These are phyloP conservation scores for Pseudoips prasinana DNA, from an alignment of 2,888 invertebrate genomes.

Conservation along the genomic window DNA sequence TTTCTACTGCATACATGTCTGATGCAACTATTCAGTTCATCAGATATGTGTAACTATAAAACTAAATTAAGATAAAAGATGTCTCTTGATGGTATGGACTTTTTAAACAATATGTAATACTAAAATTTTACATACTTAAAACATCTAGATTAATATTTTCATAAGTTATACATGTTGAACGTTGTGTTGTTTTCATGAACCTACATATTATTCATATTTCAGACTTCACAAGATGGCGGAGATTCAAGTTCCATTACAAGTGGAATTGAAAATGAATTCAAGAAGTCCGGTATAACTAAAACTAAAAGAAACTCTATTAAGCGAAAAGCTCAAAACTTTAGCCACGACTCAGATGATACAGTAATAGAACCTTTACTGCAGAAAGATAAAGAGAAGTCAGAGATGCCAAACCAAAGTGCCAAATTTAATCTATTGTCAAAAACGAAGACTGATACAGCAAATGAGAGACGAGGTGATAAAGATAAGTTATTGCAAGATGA, in stretches of 20 bases:
- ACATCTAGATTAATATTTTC: too few species aligned
- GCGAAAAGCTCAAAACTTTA: constrained; percentile 60
- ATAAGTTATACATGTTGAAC: too few species aligned
- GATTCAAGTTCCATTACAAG: constrained; percentile 66
- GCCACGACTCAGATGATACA: constrained; percentile 65
- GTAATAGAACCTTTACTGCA: constrained; percentile 70
- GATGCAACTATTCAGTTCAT: too few species aligned
- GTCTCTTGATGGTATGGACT: too few species aligned
- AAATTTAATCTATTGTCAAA: constrained; percentile 58
- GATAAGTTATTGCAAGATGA: constrained; percentile 42
- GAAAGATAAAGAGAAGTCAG: constrained; percentile 54
- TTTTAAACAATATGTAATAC: too few species aligned
- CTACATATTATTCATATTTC: constrained; percentile 30
- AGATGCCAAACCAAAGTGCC: constrained; percentile 59
- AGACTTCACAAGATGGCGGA: constrained; percentile 72
- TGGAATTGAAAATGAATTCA: constrained; percentile 67
- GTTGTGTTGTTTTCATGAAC: too few species aligned
- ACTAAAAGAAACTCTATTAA: constrained; percentile 67
- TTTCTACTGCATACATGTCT: too few species aligned
- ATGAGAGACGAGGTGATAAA: constrained; percentile 43
- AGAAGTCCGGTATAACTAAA: constrained; percentile 71
- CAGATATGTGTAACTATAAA: too few species aligned
- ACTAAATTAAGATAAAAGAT: too few species aligned
- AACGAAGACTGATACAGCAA: constrained; percentile 61
- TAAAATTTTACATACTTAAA: too few species aligned